These are phyloP conservation scores for Capromys pilorides DNA, from an alignment of 2,797 vertebrate genomes.

Conservation along the genomic window DNA sequence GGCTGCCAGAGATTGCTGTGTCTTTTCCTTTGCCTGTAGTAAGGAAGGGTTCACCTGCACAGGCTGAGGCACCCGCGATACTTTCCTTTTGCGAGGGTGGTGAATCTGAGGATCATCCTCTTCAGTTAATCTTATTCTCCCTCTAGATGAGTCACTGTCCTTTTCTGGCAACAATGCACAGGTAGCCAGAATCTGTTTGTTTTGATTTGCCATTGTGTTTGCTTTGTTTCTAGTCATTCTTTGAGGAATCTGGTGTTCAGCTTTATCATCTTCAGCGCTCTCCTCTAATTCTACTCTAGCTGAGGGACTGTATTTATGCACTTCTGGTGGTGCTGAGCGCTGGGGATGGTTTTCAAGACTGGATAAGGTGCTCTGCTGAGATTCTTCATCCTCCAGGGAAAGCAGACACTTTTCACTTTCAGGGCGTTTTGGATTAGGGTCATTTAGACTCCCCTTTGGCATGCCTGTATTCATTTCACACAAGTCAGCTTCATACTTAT, in stretches of 20 bases:
- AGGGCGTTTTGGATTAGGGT: slow-evolving; percentile 78
- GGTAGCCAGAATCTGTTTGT: slow-evolving; percentile 87
- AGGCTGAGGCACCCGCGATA: slow-evolving; percentile 89
- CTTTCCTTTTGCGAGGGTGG: slow-evolving; percentile 97
- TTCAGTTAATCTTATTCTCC: slow-evolving; percentile 90
- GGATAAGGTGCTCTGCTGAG: slow-evolving; percentile 80
- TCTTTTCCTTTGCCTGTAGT: slow-evolving; percentile 93
- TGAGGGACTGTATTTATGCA: slow-evolving; percentile 82
- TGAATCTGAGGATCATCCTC: slow-evolving; percentile 94
- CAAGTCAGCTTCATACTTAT: slow-evolving; percentile 80
- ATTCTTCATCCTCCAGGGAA: slow-evolving; percentile 80
- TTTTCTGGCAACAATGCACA: slow-evolving; percentile 89
- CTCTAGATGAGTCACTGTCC: slow-evolving; percentile 91
- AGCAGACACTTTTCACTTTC: slow-evolving; percentile 77
- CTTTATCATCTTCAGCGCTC: slow-evolving; percentile 88
- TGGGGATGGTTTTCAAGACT: slow-evolving; percentile 82
- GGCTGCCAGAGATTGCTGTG: slow-evolving; percentile 95
- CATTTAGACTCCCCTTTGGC: slow-evolving; percentile 79
- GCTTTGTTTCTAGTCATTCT: slow-evolving; percentile 88
- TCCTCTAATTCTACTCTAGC: slow-evolving; percentile 86
- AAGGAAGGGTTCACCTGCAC: slow-evolving; percentile 87
- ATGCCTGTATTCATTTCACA: slow-evolving; percentile 80
- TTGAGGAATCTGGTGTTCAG: slow-evolving; percentile 86
- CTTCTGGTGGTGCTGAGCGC: slow-evolving; percentile 81
- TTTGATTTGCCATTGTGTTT: slow-evolving; percentile 85